Conservation (phyloP, 2,113 vertebrate species). For the Gorsachius goisagi region DNA sequence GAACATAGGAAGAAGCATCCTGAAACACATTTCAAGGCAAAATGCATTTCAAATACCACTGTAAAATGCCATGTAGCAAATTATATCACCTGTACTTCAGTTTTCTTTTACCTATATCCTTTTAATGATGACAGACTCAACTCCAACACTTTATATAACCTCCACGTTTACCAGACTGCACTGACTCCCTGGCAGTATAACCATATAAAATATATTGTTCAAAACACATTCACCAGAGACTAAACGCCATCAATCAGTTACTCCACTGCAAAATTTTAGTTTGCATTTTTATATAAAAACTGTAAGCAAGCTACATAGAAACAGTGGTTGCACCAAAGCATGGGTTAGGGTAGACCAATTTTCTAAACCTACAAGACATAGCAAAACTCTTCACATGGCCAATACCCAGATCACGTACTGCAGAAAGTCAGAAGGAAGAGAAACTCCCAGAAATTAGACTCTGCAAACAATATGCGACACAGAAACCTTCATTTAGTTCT, state of each 20-base stretch:
- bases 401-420: background rate
- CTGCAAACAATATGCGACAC: background rate
- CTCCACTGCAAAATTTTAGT: background rate
- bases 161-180: background rate
- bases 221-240: background rate
- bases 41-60: background rate
- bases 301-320: background rate
- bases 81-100: background rate
- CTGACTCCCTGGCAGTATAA: background rate
- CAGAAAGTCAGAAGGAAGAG: background rate
- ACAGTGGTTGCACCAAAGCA: background rate
- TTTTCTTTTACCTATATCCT: background rate
- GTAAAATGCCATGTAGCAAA: background rate
- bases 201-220: background rate
- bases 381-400: background rate
- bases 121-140: background rate
- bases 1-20: background rate
- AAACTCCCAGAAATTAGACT: background rate
- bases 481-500: background rate
- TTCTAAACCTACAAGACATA: background rate
- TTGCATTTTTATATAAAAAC: background rate
- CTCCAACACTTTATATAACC: background rate
- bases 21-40: background rate
- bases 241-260: background rate
- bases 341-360: background rate